Conservation (phyloP, 2,797 vertebrate species). For the Gastrophryne carolinensis region DNA sequence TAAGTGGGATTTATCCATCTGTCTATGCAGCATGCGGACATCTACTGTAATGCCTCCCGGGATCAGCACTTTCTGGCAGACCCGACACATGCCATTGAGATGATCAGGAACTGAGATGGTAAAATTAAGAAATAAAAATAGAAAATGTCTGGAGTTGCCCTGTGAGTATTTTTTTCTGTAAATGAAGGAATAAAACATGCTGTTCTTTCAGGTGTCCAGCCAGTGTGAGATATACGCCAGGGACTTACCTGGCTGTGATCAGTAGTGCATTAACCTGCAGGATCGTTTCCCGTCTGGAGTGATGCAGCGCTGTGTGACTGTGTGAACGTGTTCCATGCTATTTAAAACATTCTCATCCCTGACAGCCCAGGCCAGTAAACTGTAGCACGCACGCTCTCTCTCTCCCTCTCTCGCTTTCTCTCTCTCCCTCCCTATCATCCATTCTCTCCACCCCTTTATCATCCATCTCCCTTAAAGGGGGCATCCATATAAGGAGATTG, state of each 20-base stretch:
- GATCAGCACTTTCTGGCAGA: not conserved
- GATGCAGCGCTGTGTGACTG: constrained; percentile 49
- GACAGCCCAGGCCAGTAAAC: constrained; percentile 48
- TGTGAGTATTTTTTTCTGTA: not conserved
- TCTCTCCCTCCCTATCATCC: constrained; percentile 35
- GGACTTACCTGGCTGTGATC: constrained; percentile 36
- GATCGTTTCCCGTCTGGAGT: constrained; percentile 22
- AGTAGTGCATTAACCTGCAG: constrained; percentile 35
- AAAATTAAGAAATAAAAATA: not conserved
- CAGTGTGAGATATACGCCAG: not conserved
- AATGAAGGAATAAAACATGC: not conserved
- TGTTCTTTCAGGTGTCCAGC: not conserved
- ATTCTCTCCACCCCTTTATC: constrained; percentile 47
- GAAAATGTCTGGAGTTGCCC: not conserved
- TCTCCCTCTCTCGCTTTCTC: not conserved
- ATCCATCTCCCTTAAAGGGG: constrained; percentile 50
- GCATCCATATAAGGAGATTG: constrained; percentile 49
- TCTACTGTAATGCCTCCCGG: not conserved
- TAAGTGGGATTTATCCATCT: not conserved
- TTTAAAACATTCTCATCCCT: constrained; percentile 48
- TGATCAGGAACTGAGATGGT: no score
- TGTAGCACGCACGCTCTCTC: constrained; percentile 35
- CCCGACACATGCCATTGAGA: not conserved
- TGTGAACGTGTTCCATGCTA: constrained; percentile 46
- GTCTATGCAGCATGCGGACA: not conserved